Evolutionary conservation across 2,113 vertebrate species (phyloP).

Genomic region (Vulpes ferrilata): DNA sequence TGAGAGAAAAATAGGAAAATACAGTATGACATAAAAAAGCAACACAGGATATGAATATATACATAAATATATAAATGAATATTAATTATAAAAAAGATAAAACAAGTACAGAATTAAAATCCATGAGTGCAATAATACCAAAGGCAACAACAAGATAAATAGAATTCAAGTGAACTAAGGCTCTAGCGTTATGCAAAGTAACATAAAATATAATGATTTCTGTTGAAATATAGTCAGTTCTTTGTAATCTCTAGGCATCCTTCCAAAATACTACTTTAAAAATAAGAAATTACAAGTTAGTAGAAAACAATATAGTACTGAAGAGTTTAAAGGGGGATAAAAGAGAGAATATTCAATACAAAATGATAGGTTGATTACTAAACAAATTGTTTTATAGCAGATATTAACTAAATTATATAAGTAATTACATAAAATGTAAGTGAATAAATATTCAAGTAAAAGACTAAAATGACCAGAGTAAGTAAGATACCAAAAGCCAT

Average conservation of each 20-base stretch:
- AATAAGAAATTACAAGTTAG: not conserved
- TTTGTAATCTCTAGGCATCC: not conserved
- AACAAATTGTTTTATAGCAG: not conserved
- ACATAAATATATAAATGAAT: not conserved
- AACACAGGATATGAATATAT: not conserved
- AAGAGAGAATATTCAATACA: not conserved
- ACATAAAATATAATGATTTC: not conserved
- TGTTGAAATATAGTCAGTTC: not conserved
- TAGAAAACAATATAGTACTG: not conserved
- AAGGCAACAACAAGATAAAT: not conserved
- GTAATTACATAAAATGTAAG: not conserved
- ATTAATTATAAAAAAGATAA: not conserved
- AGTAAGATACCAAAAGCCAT: not conserved
- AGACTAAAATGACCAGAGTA: not conserved
- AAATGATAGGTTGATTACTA: not conserved
- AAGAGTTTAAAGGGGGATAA: not conserved
- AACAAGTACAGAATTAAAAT: not conserved
- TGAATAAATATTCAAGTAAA: not conserved
- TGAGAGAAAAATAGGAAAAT: not conserved
- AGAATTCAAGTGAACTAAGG: not conserved
- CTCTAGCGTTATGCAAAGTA: not conserved
- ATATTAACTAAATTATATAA: not conserved
- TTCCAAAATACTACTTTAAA: not conserved
- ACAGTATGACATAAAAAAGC: not conserved
- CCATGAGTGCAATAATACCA: not conserved